Evolutionary conservation across 2,113 vertebrate genomes (phyloP), one percentile per base, ranked within the genome.

Genomic region (Syrmaticus mikado): DNA sequence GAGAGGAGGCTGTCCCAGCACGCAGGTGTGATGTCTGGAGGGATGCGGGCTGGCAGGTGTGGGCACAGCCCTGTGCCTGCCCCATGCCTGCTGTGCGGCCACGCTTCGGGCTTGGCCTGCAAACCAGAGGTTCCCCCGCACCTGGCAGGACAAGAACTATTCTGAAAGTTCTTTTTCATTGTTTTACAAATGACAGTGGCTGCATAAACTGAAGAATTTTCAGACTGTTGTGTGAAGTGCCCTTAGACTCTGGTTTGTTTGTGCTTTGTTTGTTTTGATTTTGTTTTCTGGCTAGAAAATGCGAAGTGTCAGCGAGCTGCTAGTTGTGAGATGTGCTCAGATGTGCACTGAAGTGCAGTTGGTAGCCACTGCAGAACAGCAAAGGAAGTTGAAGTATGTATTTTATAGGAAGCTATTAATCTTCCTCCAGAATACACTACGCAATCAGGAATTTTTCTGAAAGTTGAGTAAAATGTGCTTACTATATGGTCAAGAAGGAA

Each of bases 341-440:
- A 55, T 82, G 41, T 76, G 46, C 88, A 71, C 76, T 41, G 82
- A 87, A 82, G 15, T 85, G 70, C 19, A 66, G 50, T 67, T 82
- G 50, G 71, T 77, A 79, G 32, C 74, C 66, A 85, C 87, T 91
- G 67, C 68, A 87, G 55, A 94, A 75, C 43, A 32, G 80, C 76
- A 78, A 72, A 55, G 91, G 79, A 80, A 83, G 65, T 52, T 84
- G 65, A 93, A 90, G 88, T 92, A 74, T 61, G 76, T 94, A 65
- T 92, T 89, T 91, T 65, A n/a, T 72, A 78, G 68, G 85, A 91
- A 91, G 75, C 76, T 79, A 38, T 93, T 93, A 48, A 84, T 81
- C 73, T 90, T 90, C 81, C 71, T 68, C 36, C 65, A 62, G 90
- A 94, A 89, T 92, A 87, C 65, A 70, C 22, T 65, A 62, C 40